Evolutionary conservation across 2,888 invertebrate genomes (phyloP).

Genomic region (Endomychus coccineus): DNA sequence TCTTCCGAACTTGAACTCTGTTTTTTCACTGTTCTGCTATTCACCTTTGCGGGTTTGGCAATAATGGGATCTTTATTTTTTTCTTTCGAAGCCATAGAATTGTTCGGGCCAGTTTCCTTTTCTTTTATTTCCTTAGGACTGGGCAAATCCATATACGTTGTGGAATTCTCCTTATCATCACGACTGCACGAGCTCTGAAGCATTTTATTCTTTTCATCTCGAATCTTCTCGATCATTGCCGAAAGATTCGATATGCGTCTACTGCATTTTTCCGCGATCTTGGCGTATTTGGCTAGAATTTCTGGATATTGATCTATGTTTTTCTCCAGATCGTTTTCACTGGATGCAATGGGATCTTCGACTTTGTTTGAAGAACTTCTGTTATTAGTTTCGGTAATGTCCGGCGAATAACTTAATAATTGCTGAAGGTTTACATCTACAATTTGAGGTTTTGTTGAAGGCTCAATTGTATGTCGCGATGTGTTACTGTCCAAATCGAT

Average conservation of each 20-base stretch:
- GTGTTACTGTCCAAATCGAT: conserved; percentile 42
- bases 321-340: conserved; percentile 10
- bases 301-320: conserved; percentile 9
- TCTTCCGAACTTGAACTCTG: conserved; percentile 9
- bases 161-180: conserved; percentile 30
- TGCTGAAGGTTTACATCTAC: neutral
- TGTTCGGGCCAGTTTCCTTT: conserved; percentile 2
- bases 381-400: too few relatives aligned
- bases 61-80: conserved; percentile 1
- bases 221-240: conserved; percentile 50
- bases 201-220: conserved; percentile 50
- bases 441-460: neutral
- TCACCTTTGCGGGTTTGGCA: conserved; percentile 6
- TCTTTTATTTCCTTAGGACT: conserved; percentile 12
- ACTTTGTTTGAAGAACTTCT: too few relatives aligned
- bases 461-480: conserved; percentile 17
- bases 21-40: conserved; percentile 4
- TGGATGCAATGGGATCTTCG: too few relatives aligned
- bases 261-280: conserved; percentile 49
- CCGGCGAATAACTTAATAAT: conserved; percentile 4
- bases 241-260: conserved; percentile 51
- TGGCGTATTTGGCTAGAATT: conserved; percentile 39
- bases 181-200: conserved; percentile 30
- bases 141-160: conserved; percentile 40
- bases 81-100: neutral